Conservation (phyloP, 2,113 vertebrate species). For the Seriola rivoliana region DNA sequence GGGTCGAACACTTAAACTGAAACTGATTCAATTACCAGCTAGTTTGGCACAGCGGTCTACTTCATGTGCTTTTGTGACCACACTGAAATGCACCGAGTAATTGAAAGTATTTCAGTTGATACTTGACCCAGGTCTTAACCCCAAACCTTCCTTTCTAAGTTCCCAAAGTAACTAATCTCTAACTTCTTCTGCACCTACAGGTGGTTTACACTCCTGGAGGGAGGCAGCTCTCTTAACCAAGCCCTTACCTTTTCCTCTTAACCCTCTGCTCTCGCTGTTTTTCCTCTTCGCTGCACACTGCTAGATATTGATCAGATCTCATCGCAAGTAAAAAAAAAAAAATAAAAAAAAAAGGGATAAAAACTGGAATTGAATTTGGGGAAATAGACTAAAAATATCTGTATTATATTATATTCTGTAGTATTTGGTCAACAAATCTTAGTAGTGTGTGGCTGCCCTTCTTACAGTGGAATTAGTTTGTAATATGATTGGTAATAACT, state of each 20-base stretch:
- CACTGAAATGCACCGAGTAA: constrained; percentile 22
- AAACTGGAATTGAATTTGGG: background rate
- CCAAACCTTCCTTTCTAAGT: constrained; percentile 8
- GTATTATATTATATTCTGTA: background rate
- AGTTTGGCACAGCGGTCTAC: background rate
- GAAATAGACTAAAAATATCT: background rate
- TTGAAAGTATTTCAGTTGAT: constrained; percentile 40
- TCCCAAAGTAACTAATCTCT: constrained; percentile 27
- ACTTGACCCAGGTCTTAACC: constrained; percentile 13
- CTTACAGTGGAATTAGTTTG: background rate
- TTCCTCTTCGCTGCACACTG: constrained; percentile 14
- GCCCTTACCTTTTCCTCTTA: constrained; percentile 8
- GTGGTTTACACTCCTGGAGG: constrained; percentile 31
- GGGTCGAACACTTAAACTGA: constrained; percentile 41
- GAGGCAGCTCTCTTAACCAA: constrained; percentile 25
- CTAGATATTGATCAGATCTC: constrained; percentile 32
- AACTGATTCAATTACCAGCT: constrained; percentile 19
- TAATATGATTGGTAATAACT: background rate
- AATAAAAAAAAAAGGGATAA: background rate
- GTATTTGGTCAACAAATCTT: constrained; percentile 20
- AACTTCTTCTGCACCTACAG: constrained; percentile 57
- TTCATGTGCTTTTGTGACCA: background rate
- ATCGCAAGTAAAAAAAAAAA: background rate
- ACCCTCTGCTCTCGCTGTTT: background rate
- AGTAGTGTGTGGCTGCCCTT: constrained; percentile 23